Evolutionary conservation across 2,888 invertebrate genomes (phyloP), one percentile per base, ranked within the genome.

Genomic region (Folsomia candida): DNA sequence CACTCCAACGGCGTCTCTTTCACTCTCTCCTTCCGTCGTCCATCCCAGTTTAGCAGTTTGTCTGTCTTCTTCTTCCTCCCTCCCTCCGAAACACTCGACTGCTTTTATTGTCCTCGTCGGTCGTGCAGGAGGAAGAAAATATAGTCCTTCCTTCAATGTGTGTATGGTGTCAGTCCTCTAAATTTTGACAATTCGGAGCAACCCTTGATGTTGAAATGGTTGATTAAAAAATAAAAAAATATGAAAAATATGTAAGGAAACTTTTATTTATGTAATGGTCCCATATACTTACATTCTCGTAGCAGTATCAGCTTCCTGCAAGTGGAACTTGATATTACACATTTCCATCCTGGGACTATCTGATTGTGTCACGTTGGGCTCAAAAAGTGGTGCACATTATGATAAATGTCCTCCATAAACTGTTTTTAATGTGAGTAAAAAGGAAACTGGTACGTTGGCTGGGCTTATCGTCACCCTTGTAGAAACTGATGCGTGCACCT

Each of bases 401-500:
- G 29, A 62, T 62, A 62, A 62, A 62, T 62, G 29, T 27, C n/a
- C 18, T 4, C 29, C 62, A 62, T 62, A 62, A 62, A 62, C 62
- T 62, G 62, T 62, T 62, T 62, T 62, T 62, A 62, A 62, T 62
- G 62, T 29, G 62, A 9, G 37, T 4, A n/a, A 62, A 62, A 62
- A 27, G 62, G 62, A 27, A 62, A 60, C 37, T 37, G 37, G 37
- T 37, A 37, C 37, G 37, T 37, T 37, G 4, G 37, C 37, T 37
- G 37, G 37, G 4, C 37, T 37, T 37, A 37, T 37, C 37, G 37
- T n/a, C 37, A 37, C 57, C 24, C 9, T 24, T n/a, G n/a, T n/a
- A n/a, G 59, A 59, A 59, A 22, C 24, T 18, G 24, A 57, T n/a
- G 9, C 60, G 26, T 25, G 14, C 60, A 18, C 28, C 28, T 25